Evolutionary conservation across 2,797 vertebrate species (phyloP).

Genomic region (Megalops cyprinoides): DNA sequence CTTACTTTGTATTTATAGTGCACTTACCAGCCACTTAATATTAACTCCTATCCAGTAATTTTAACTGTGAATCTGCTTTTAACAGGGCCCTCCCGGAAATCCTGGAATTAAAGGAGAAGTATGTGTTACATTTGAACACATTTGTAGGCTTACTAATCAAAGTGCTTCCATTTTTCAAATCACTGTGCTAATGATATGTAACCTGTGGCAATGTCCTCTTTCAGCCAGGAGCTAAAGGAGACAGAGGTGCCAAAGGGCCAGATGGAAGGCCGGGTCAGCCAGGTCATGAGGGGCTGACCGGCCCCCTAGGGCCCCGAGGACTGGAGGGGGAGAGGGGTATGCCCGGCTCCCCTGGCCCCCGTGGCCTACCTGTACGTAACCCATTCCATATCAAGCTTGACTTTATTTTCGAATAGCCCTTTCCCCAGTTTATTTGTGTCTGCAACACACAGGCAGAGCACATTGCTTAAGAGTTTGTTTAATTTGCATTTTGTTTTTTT

Average conservation of each 20-base stretch:
- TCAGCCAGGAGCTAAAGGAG: conserved; percentile 73
- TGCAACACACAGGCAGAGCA: not conserved
- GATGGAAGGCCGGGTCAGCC: conserved; percentile 74
- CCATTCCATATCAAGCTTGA: not conserved
- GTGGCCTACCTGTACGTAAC: conserved; percentile 74
- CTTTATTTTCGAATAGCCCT: not conserved
- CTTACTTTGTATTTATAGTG: not conserved
- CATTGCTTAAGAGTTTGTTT: too few species aligned
- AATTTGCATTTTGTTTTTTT: not conserved
- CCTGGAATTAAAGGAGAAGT: conserved; percentile 77
- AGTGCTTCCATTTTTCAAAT: not conserved
- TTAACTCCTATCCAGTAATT: not conserved
- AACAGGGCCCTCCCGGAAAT: conserved; percentile 75
- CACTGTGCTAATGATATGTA: not conserved
- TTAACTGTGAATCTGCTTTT: conserved; percentile 37
- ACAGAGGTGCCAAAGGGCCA: conserved; percentile 65
- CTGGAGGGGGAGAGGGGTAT: conserved; percentile 76
- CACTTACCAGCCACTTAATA: not conserved
- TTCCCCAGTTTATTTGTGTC: not conserved
- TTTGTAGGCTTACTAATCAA: conserved; percentile 9
- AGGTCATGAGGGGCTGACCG: conserved; percentile 72
- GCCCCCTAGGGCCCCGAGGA: conserved; percentile 72
- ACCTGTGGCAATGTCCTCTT: conserved; percentile 2
- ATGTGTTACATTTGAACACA: conserved; percentile 27
- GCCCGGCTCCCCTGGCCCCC: conserved; percentile 71